Conservation (phyloP, 1,140 invertebrate genomes). For the Amphibalanus amphitrite region DNA sequence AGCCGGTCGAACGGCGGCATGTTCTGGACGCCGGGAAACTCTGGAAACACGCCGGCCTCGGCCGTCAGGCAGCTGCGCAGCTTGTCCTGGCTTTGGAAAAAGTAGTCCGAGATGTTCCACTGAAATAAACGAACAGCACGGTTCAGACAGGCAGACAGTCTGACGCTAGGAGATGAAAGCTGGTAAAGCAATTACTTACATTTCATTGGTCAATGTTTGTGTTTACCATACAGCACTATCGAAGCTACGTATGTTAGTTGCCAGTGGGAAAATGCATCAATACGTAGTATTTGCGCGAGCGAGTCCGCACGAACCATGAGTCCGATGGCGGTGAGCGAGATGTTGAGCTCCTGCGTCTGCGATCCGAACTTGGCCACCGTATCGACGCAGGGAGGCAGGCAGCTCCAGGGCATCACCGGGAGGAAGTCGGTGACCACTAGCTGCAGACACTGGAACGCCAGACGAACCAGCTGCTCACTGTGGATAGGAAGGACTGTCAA, state of each 20-base stretch:
- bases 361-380: slow-evolving; percentile 90
- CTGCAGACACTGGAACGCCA: slow-evolving; percentile 90
- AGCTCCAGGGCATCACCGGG: slow-evolving; percentile 65
- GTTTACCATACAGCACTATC: too few relatives aligned
- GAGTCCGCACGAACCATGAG: too few relatives aligned
- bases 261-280: too few relatives aligned
- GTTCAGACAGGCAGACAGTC: too few relatives aligned
- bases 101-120: slow-evolving; percentile 97
- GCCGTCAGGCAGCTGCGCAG: slow-evolving; percentile 49
- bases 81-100: slow-evolving; percentile 86
- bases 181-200: too few relatives aligned
- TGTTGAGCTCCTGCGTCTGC: slow-evolving; percentile 93
- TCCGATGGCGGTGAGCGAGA: slow-evolving; percentile 92
- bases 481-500: too few relatives aligned
- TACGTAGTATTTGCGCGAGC: too few relatives aligned
- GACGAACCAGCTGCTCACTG: slow-evolving; percentile 75
- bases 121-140: slow-evolving; percentile 33
- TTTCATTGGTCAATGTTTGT: too few relatives aligned
- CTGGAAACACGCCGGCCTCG: slow-evolving; percentile 49
- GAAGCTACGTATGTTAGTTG: too few relatives aligned
- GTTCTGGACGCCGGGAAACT: slow-evolving; percentile 62
- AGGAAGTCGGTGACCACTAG: slow-evolving; percentile 92
- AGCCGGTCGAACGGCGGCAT: slow-evolving; percentile 82
- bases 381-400: slow-evolving; percentile 77
- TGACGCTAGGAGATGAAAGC: too few relatives aligned